Conservation (phyloP, 53 echinoderm and acorn worm genomes). For the Mesocentrotus franciscanus region DNA sequence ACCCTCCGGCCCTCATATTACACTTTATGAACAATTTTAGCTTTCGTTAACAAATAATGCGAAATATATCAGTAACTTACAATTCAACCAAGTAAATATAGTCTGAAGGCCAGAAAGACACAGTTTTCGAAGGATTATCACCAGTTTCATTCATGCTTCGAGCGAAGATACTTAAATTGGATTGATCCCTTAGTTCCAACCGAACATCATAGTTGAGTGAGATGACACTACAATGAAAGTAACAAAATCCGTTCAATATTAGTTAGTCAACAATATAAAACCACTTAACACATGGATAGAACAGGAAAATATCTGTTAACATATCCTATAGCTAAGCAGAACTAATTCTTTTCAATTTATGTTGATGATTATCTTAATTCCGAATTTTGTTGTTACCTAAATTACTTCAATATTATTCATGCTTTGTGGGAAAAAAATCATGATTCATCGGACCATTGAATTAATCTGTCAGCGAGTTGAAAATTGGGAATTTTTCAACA, state of each 20-base stretch:
- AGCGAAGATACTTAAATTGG: neutral
- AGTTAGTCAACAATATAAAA: too few relatives aligned
- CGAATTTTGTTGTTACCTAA: too few relatives aligned
- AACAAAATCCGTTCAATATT: neutral
- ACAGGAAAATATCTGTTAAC: too few relatives aligned
- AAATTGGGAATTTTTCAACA: neutral
- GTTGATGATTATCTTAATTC: too few relatives aligned
- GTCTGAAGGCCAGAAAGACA: conserved; percentile 57
- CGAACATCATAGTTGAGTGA: neutral
- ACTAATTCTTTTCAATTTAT: too few relatives aligned
- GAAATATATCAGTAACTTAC: conserved; percentile 55
- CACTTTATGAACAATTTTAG: neutral
- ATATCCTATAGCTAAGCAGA: too few relatives aligned
- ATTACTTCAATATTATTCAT: too few relatives aligned
- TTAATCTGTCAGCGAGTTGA: too few relatives aligned
- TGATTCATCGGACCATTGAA: too few relatives aligned
- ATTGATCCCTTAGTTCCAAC: neutral
- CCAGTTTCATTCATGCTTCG: neutral
- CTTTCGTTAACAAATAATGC: neutral
- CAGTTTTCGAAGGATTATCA: neutral
- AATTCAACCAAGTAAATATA: conserved; percentile 56
- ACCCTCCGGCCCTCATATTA: too few relatives aligned
- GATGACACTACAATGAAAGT: neutral
- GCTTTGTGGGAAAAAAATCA: too few relatives aligned
- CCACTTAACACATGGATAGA: too few relatives aligned